Conservation (phyloP, 2,888 invertebrate species). For the Xestia rhomboidea region DNA sequence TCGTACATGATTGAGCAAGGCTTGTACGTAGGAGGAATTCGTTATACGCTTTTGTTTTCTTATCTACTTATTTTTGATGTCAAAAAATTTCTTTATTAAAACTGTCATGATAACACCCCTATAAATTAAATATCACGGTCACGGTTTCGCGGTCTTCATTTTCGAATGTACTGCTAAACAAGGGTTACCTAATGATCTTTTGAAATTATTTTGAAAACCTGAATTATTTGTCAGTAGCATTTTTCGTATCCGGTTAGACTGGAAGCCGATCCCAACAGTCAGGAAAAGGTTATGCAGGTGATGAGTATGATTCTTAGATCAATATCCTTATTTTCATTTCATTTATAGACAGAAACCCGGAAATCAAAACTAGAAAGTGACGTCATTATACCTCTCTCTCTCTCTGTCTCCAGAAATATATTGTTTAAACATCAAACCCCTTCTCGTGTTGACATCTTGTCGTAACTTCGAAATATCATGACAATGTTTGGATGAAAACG, state of each 20-base stretch:
- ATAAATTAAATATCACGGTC: no score
- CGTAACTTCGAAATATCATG: slow-evolving; percentile 37
- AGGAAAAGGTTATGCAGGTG: neutral
- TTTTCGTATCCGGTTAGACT: neutral
- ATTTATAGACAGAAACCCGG: neutral
- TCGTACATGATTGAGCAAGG: slow-evolving; percentile 46
- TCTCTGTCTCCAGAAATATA: neutral
- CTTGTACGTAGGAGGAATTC: slow-evolving; percentile 16
- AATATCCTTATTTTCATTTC: neutral
- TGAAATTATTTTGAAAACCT: neutral
- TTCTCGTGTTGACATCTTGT: slow-evolving; percentile 27
- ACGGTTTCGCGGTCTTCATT: neutral
- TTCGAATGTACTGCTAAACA: neutral
- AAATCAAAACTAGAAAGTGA: neutral
- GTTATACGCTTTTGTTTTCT: slow-evolving; percentile 17
- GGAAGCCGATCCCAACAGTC: neutral
- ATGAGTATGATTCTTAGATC: neutral
- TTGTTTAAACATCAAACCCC: slow-evolving; percentile 34
- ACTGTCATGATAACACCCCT: no score
- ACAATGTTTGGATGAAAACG: slow-evolving; percentile 25
- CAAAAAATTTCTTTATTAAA: no score
- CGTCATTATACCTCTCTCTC: neutral
- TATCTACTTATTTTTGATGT: neutral
- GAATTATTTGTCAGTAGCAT: neutral
- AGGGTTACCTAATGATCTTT: neutral